phyloP scores from a whole-genome alignment of 2,797 vertebrate genomes.

The Pangasius sanitwongsei region DNA sequence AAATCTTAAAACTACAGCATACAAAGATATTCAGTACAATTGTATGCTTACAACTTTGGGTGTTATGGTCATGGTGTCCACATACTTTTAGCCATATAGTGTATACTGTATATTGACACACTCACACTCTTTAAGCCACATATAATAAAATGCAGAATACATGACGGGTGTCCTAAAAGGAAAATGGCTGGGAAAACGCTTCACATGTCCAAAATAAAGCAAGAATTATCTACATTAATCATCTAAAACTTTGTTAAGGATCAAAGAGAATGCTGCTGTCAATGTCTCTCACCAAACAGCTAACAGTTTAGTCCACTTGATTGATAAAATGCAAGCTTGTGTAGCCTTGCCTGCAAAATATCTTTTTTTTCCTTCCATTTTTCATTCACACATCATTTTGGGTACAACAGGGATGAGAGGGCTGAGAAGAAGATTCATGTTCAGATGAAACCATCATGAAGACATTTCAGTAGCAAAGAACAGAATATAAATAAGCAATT shows the following conservation, averaged over 20 bases:
- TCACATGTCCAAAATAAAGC: conserved; percentile 59
- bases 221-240: conserved; percentile 45
- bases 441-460: conserved; percentile 25
- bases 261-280: conserved; percentile 65
- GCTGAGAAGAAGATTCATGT: conserved; percentile 49
- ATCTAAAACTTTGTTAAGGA: conserved; percentile 61
- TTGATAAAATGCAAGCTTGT: conserved; percentile 48
- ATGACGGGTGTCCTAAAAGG: background rate
- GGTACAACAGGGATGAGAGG: conserved; percentile 31
- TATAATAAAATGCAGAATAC: background rate
- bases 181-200: background rate
- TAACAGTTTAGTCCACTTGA: conserved; percentile 62
- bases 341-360: conserved; percentile 56
- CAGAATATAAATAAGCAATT: conserved; percentile 61
- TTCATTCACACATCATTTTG: background rate
- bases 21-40: background rate
- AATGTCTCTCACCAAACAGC: conserved; percentile 56
- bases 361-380: conserved; percentile 45
- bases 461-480: conserved; percentile 35
- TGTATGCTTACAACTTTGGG: background rate
- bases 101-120: background rate
- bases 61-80: background rate
- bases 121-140: background rate
- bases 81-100: background rate
- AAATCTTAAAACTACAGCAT: background rate